Evolutionary conservation across 1,140 invertebrate species (phyloP).

Genomic region (Diuraphis noxia): DNA sequence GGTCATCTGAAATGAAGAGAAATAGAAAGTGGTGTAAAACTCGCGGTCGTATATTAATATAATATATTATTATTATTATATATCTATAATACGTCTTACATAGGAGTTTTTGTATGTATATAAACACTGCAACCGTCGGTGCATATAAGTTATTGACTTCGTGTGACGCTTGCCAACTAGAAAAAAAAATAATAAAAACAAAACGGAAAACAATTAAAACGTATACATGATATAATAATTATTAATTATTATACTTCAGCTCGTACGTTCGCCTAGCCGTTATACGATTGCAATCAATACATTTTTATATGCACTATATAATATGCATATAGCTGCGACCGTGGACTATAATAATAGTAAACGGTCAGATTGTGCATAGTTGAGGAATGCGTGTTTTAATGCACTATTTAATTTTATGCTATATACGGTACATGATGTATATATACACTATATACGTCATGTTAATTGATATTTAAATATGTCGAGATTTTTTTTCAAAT

Average conservation of each 20-base stretch:
- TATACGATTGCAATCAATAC: neutral
- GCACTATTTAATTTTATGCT: neutral
- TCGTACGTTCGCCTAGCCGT: neutral
- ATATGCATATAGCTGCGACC: neutral
- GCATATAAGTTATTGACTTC: neutral
- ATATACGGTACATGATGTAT: neutral
- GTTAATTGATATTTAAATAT: slow-evolving; percentile 19
- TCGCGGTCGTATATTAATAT: neutral
- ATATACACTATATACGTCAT: neutral
- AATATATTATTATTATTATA: slow-evolving; percentile 11
- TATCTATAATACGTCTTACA: neutral
- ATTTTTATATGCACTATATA: neutral
- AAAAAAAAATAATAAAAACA: slow-evolving; percentile 19
- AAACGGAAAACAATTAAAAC: slow-evolving; percentile 17
- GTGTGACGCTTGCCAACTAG: neutral
- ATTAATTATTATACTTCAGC: neutral
- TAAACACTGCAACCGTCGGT: neutral
- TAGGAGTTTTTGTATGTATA: neutral
- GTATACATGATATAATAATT: neutral
- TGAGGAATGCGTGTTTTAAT: neutral
- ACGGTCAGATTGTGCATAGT: neutral
- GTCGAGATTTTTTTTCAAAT: neutral
- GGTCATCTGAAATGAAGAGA: slow-evolving; percentile 47
- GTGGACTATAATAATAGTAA: slow-evolving; percentile 21
- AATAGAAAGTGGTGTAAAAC: slow-evolving; percentile 48